These are phyloP conservation scores for Apamea sordens DNA, from an alignment of 2,888 invertebrate genomes.

Conservation along the genomic window DNA sequence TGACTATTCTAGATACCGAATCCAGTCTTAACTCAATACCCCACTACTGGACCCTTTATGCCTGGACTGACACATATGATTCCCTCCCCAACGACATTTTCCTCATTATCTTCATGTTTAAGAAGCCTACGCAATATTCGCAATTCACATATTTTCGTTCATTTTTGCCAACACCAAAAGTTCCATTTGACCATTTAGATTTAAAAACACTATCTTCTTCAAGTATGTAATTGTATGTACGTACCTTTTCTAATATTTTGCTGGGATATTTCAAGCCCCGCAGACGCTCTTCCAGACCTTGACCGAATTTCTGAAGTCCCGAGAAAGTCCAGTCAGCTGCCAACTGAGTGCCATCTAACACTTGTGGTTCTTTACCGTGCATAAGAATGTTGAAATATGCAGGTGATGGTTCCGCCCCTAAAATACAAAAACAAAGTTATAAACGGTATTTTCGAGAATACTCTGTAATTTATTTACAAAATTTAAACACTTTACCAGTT, in stretches of 20 bases:
- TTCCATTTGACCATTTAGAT: not conserved
- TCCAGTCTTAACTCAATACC: too few relatives aligned
- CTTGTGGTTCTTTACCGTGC: constrained; percentile 96
- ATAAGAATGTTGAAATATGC: constrained; percentile 97
- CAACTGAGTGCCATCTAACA: constrained; percentile 97
- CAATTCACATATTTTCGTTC: not conserved
- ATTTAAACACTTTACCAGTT: constrained; percentile 92
- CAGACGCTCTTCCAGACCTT: constrained; percentile 96
- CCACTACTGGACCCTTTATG: too few relatives aligned
- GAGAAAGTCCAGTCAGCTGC: constrained; percentile 99
- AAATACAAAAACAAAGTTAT: constrained; percentile 1
- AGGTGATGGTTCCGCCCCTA: constrained; percentile 98
- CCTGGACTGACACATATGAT: too few relatives aligned
- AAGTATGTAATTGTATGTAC: not conserved
- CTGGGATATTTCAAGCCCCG: constrained; percentile 95
- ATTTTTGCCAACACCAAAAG: not conserved
- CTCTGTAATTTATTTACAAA: not conserved
- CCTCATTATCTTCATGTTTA: not conserved
- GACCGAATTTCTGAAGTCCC: constrained; percentile 98
- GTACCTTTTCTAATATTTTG: constrained; percentile 96
- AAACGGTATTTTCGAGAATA: not conserved
- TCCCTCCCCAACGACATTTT: not conserved
- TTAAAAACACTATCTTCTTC: not conserved
- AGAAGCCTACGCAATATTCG: too few relatives aligned
- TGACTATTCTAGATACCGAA: too few relatives aligned